phyloP scores from a whole-genome alignment of 2,113 vertebrate species.

The Engraulis encrasicolus region DNA sequence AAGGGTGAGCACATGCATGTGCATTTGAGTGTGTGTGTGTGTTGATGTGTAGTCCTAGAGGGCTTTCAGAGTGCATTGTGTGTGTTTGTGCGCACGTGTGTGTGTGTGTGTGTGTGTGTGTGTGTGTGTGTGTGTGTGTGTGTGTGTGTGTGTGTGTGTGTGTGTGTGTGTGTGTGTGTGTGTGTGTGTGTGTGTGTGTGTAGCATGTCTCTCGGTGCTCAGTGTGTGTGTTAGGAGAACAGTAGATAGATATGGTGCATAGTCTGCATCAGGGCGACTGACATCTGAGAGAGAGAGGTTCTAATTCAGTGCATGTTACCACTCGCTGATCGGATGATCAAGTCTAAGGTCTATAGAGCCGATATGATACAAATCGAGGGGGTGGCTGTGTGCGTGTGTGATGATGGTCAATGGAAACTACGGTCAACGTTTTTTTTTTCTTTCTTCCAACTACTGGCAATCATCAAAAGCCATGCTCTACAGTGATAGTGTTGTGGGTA shows the following conservation, averaged over 20 bases:
- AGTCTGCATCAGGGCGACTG: conserved; percentile 58
- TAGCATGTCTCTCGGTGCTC: conserved; percentile 25
- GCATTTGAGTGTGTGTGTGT: not conserved
- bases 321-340: conserved; percentile 21
- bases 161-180: not conserved
- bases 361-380: not conserved
- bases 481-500: not conserved
- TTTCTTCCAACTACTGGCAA: not conserved
- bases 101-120: conserved; percentile 18
- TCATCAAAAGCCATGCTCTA: conserved; percentile 39
- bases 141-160: not conserved
- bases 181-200: conserved; percentile 38
- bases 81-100: not conserved
- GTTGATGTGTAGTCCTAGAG: too few species aligned
- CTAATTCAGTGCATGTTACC: conserved; percentile 44
- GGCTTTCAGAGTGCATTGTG: not conserved
- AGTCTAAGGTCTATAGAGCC: too few species aligned
- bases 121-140: not conserved
- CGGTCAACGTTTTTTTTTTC: not conserved
- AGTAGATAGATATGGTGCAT: conserved; percentile 65
- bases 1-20: not conserved
- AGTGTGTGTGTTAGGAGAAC: conserved; percentile 44
- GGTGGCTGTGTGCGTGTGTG: not conserved
- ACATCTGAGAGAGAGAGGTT: conserved; percentile 52
- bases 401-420: conserved; percentile 14